Evolutionary conservation across 2,797 vertebrate genomes (phyloP).

Genomic region (Acestrorhynchus altus): DNA sequence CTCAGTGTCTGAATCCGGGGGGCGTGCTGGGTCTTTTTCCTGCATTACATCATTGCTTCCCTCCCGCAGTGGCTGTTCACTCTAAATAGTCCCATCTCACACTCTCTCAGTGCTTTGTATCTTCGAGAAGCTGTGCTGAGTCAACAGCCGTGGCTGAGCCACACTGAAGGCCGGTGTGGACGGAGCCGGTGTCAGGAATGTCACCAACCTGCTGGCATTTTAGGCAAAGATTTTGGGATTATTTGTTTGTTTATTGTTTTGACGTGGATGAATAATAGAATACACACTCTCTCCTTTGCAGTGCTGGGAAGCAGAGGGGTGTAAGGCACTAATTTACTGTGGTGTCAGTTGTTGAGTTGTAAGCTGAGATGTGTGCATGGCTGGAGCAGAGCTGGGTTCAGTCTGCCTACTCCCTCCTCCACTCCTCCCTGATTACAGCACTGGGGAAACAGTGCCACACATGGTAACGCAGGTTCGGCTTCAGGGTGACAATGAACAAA

Average conservation of each 20-base stretch:
- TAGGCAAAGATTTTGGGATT: not conserved
- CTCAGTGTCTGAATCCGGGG: not conserved
- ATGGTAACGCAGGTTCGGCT: not conserved
- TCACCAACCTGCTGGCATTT: not conserved
- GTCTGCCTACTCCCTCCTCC: not conserved
- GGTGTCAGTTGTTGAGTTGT: not conserved
- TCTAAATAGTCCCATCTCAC: conserved; percentile 19
- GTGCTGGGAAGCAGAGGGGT: not conserved
- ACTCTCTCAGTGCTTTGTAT: not conserved
- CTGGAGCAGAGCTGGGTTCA: not conserved
- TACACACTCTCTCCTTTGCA: not conserved
- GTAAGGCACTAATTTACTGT: not conserved
- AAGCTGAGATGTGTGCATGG: not conserved
- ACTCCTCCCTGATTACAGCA: not conserved
- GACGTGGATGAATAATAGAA: not conserved
- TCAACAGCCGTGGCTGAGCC: conserved; percentile 3
- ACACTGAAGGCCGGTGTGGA: not conserved
- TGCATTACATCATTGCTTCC: conserved; percentile 56
- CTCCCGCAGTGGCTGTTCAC: conserved; percentile 47
- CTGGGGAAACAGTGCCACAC: not conserved
- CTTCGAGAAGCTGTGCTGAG: not conserved
- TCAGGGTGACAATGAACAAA: not conserved
- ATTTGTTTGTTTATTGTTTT: not conserved
- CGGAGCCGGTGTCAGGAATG: not conserved
- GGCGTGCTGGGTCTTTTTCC: conserved; percentile 11